phyloP scores from a whole-genome alignment of 2,888 invertebrate genomes.

The Hybos culiciformis region DNA sequence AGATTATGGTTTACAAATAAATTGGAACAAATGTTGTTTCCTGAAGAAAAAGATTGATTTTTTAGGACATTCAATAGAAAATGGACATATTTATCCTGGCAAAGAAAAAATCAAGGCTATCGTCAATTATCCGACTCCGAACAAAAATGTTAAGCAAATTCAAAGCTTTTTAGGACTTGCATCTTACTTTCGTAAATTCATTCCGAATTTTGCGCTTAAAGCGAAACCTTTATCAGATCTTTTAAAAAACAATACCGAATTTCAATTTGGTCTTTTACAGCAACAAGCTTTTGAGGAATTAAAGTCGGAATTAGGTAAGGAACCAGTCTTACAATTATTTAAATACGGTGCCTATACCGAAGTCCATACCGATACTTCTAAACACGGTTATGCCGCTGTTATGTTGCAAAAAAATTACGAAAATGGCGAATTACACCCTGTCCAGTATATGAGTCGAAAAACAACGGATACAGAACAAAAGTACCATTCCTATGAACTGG shows the following conservation, averaged over 20 bases:
- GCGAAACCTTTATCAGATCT: conserved; percentile 24
- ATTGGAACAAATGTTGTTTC: conserved; percentile 14
- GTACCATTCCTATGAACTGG: conserved; percentile 18
- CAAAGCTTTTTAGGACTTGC: conserved; percentile 19
- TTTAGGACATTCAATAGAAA: conserved; percentile 13
- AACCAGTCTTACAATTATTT: conserved; percentile 13
- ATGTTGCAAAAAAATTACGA: conserved; percentile 14
- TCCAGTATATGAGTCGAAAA: conserved; percentile 14
- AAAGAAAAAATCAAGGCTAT: conserved; percentile 17
- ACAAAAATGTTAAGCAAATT: conserved; percentile 15
- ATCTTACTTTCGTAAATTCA: conserved; percentile 14
- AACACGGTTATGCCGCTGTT: conserved; percentile 15
- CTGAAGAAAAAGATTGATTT: conserved; percentile 12
- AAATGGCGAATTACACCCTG: conserved; percentile 12
- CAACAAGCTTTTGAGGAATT: conserved; percentile 10
- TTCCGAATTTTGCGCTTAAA: conserved; percentile 20
- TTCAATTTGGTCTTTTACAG: conserved; percentile 10
- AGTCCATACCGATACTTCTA: conserved; percentile 16
- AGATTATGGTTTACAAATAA: conserved; percentile 11
- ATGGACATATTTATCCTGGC: conserved; percentile 16
- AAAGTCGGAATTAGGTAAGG: conserved; percentile 8
- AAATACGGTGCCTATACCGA: conserved; percentile 13
- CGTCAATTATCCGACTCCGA: conserved; percentile 16
- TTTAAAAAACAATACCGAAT: conserved; percentile 11
- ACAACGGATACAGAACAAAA: conserved; percentile 12